These are phyloP conservation scores for Campoletis sonorensis DNA, from an alignment of 1,140 invertebrate genomes.

Conservation along the genomic window DNA sequence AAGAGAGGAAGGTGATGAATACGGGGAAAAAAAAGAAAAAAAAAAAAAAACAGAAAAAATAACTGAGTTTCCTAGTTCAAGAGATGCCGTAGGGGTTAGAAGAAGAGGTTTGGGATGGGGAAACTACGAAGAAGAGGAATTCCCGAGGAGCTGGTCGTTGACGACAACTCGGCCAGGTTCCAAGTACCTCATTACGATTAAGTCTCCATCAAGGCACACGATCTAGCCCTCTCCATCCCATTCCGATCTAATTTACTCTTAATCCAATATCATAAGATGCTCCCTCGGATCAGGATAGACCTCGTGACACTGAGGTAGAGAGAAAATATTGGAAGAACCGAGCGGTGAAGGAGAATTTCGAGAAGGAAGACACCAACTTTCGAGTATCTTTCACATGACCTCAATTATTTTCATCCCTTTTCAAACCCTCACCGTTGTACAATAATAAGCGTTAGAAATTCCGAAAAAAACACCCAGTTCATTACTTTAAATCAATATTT, in stretches of 20 bases:
- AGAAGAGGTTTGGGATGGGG: not conserved
- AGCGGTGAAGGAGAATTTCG: not conserved
- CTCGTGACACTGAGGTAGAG: not conserved
- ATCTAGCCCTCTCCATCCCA: constrained; percentile 8
- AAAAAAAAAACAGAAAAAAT: too few relatives aligned
- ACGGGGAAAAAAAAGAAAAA: not conserved
- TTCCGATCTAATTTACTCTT: constrained; percentile 36
- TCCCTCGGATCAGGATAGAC: not conserved
- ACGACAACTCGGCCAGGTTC: constrained; percentile 14
- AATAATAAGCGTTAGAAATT: too few relatives aligned
- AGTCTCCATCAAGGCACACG: constrained; percentile 31
- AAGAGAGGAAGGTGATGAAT: not conserved
- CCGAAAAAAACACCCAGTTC: too few relatives aligned
- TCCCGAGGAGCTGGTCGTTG: not conserved
- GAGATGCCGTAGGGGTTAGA: not conserved
- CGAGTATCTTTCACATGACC: not conserved
- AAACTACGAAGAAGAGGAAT: not conserved
- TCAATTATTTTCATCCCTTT: not conserved
- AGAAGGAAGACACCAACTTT: not conserved
- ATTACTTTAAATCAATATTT: too few relatives aligned
- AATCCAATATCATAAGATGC: constrained; percentile 33
- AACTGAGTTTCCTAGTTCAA: not conserved
- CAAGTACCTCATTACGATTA: constrained; percentile 36
- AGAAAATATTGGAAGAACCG: not conserved
- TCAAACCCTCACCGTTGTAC: not conserved